Conservation (phyloP, 2,888 invertebrate species). For the Actias luna region DNA sequence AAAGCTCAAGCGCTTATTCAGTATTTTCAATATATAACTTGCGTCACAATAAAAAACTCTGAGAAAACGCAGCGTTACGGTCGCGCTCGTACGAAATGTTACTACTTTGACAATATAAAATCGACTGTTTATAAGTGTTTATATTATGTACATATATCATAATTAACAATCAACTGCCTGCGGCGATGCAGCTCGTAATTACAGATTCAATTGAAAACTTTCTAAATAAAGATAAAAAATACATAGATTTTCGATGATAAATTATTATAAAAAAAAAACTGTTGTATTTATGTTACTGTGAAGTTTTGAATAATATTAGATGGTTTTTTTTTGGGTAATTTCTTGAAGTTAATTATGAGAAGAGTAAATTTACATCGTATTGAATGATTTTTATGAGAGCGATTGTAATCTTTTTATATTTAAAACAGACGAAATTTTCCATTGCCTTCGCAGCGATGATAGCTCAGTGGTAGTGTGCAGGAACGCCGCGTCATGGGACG, state of each 20-base stretch:
- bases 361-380: not conserved
- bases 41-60: not conserved
- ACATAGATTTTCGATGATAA: constrained; percentile 7
- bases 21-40: too few relatives aligned
- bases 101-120: constrained; percentile 11
- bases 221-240: constrained; percentile 9
- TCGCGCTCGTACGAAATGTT: not conserved
- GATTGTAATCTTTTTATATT: too few relatives aligned
- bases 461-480: too few relatives aligned
- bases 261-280: not conserved
- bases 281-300: not conserved
- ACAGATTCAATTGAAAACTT: constrained; percentile 16
- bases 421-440: too few relatives aligned
- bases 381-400: not conserved
- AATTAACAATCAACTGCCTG: constrained; percentile 21
- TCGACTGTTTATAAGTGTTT: constrained; percentile 16
- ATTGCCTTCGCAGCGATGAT: too few relatives aligned
- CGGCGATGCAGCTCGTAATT: constrained; percentile 16
- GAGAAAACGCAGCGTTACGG: not conserved
- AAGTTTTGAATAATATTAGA: not conserved
- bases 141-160: constrained; percentile 22
- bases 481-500: too few relatives aligned
- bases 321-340: not conserved
- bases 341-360: not conserved
- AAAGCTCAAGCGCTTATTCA: too few relatives aligned